Conservation (phyloP, 1,140 invertebrate genomes). For the Sarcophaga peregrina region DNA sequence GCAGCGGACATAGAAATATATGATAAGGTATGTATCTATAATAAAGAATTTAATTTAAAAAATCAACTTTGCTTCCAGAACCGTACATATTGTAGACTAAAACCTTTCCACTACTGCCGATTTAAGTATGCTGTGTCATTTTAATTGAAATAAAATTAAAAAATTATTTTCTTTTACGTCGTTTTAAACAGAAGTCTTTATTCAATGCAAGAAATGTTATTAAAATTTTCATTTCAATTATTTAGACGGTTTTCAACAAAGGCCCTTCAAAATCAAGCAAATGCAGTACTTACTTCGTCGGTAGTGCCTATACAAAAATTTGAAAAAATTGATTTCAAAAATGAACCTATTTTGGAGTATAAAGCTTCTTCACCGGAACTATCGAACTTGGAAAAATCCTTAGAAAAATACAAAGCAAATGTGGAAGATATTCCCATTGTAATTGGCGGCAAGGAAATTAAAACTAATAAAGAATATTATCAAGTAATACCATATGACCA, state of each 20-base stretch:
- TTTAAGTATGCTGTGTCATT: no score
- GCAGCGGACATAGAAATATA: no score
- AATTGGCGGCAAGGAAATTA: conserved; percentile 86
- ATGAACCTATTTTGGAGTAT: conserved; percentile 86
- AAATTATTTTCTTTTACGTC: no score
- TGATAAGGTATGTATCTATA: no score
- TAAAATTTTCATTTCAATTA: neutral
- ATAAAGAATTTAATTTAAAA: no score
- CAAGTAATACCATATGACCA: conserved; percentile 88
- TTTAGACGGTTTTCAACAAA: neutral
- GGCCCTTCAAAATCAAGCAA: conserved; percentile 64
- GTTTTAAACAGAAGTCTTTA: neutral
- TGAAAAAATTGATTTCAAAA: conserved; percentile 65
- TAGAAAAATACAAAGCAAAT: conserved; percentile 73
- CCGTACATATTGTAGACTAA: no score
- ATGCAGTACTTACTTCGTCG: conserved; percentile 52
- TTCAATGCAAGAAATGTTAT: neutral
- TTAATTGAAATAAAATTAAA: no score
- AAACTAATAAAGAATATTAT: conserved; percentile 77
- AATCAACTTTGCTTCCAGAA: no score
- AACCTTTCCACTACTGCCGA: no score
- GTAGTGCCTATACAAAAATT: conserved; percentile 73
- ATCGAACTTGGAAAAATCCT: conserved; percentile 75
- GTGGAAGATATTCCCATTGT: conserved; percentile 88
- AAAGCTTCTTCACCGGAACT: conserved; percentile 85